Base-by-base conservation (phyloP, 2,797 vertebrate genomes). In the Bradypodion ventrale region DNA sequence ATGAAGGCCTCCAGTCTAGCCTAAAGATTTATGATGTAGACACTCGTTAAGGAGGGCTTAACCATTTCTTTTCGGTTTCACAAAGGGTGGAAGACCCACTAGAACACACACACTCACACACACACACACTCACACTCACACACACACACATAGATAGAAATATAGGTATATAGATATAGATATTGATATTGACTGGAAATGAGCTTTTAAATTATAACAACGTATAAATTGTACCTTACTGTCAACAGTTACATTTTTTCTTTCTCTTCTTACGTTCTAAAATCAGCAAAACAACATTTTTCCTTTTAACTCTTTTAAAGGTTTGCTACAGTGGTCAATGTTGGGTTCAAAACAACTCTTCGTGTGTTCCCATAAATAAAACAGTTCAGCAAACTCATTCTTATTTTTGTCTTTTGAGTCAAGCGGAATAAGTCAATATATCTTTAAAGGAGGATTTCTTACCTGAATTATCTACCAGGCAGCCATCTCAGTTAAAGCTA, bases 401-500 rank as follows among this genome's bases (percentile, higher is more conserved):
- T 15, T 59, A 9, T 5, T 46, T 35, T 79, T 84, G 42, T 70
- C 6, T 69, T 81, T 37, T 44, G 29, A 25, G 27, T 62, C 82
- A 40, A 70, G 32, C 12, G 27, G 27, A 40, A 40, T 27, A 37
- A 42, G 19, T 42, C 15, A 15, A 49, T 42, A n/a, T 1, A 37
- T 37, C 56, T 73, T 74, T 66, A 29, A 87, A 89, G 60, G n/a
- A 68, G 62, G 74, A 37, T 35, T 65, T 37, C 80, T 82, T 79
- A 83, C 83, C 83, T 85, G 75, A 74, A 13, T 35, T 70, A n/a
- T 60, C 42, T 40, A 85, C 37, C 44, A 68, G 29, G 70, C 63
- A 52, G 87, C 70, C 65, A 76, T 44, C 65, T 37, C 76, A 40
- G n/a, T 75, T 69, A 66, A 85, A 40, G 40, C 68, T 87, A 80